Percentiles rank a stretch among this genome's conserved stretches.
Evolutionary conservation across 1,140 invertebrate species (phyloP).

Genomic region (Spodoptera frugiperda): DNA sequence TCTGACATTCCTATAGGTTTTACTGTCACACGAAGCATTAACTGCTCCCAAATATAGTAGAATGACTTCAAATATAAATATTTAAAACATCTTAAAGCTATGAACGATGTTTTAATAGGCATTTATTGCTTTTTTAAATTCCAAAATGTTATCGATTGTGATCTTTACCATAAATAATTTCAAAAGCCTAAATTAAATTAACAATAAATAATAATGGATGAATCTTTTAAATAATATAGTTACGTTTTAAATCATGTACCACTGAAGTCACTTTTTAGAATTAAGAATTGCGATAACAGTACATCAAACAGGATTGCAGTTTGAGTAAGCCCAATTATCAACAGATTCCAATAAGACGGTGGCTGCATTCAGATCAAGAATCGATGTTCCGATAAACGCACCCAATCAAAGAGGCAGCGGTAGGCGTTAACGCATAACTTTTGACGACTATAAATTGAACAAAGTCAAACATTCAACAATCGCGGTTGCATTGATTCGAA

Average conservation of each 20-base stretch:
- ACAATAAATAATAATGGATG: too few relatives aligned
- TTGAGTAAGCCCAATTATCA: conserved; percentile 17
- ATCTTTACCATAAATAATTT: conserved; percentile 13
- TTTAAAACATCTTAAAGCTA: conserved; percentile 26
- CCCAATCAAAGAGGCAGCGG: conserved; percentile 65
- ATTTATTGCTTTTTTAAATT: conserved; percentile 32
- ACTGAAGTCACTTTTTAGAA: too few relatives aligned
- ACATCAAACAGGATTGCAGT: conserved; percentile 10
- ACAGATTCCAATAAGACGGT: conserved; percentile 17
- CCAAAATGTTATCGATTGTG: conserved; percentile 17
- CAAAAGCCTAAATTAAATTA: background rate
- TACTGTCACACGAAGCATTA: conserved; percentile 30
- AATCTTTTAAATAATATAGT: too few relatives aligned
- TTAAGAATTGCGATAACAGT: background rate
- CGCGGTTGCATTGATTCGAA: conserved; percentile 58
- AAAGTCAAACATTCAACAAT: conserved; percentile 75
- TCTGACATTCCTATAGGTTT: conserved; percentile 38
- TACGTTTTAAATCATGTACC: too few relatives aligned
- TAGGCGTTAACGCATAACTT: conserved; percentile 65
- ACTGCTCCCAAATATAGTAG: conserved; percentile 33
- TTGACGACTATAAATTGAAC: conserved; percentile 70
- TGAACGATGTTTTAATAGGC: conserved; percentile 32
- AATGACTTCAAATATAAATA: conserved; percentile 24
- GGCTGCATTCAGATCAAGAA: conserved; percentile 39
- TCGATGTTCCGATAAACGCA: conserved; percentile 69